Percentiles rank a stretch among this genome's conserved stretches.
These are phyloP conservation scores for Bhutanitis thaidina DNA, from an alignment of 2,888 invertebrate species.

Conservation along the genomic window DNA sequence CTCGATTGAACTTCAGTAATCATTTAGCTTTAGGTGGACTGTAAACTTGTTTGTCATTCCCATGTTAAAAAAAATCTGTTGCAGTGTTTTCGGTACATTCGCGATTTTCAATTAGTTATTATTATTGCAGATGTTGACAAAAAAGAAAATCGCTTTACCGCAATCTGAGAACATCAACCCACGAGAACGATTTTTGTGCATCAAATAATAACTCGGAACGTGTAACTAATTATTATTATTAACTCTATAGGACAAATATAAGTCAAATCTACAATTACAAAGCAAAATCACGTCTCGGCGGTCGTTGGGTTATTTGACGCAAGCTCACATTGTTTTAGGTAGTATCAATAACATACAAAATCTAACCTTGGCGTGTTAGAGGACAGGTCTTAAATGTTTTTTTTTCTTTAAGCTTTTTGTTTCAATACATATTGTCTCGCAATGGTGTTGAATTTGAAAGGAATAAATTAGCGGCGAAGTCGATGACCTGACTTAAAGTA, in stretches of 20 bases:
- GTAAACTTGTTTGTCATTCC: no score
- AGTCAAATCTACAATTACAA: slow-evolving; percentile 50
- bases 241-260: slow-evolving; percentile 37
- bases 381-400: slow-evolving; percentile 43
- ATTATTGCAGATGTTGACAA: no score
- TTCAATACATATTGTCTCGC: slow-evolving; percentile 60
- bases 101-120: no score
- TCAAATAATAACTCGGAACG: neutral
- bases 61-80: no score
- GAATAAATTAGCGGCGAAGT: slow-evolving; percentile 65
- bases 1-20: no score
- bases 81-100: no score
- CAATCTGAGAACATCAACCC: no score
- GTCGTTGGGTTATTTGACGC: slow-evolving; percentile 36
- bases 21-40: no score
- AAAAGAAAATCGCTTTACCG: no score
- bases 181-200: neutral
- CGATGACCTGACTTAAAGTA: slow-evolving; percentile 37
- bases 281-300: slow-evolving; percentile 34
- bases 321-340: slow-evolving; percentile 46
- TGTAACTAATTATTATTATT: slow-evolving; percentile 23
- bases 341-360: slow-evolving; percentile 30
- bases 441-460: slow-evolving; percentile 57
- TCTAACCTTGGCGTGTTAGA: slow-evolving; percentile 51
- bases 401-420: slow-evolving; percentile 60